Conservation (phyloP, 2,113 vertebrate genomes). For the Tychaedon coryphoeus region DNA sequence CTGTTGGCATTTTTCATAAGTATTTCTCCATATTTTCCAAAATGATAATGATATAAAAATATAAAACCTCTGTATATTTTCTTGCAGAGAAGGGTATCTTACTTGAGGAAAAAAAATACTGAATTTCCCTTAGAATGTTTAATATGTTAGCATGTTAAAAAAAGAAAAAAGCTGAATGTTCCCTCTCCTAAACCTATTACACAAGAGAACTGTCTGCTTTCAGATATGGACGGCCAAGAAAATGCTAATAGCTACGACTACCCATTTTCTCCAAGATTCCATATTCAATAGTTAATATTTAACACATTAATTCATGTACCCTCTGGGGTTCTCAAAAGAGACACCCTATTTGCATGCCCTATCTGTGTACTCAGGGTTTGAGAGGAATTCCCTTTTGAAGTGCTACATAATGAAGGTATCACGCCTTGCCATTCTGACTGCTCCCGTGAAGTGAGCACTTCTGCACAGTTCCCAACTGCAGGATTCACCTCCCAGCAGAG, state of each 20-base stretch:
- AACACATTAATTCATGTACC: background rate
- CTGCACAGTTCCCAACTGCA: background rate
- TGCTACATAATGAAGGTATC: background rate
- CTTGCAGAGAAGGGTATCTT: background rate
- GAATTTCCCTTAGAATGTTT: background rate
- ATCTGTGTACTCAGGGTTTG: rapidly evolving
- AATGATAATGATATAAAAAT: background rate
- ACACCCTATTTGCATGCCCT: background rate
- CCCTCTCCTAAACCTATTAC: background rate
- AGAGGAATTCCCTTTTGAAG: background rate
- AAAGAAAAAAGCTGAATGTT: background rate
- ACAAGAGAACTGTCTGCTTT: background rate
- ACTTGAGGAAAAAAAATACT: background rate
- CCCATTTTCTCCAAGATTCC: background rate
- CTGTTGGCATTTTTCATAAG: background rate
- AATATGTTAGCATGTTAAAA: background rate
- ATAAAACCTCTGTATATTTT: background rate
- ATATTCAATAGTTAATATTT: background rate
- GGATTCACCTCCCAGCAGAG: background rate
- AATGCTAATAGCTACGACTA: background rate
- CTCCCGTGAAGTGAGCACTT: rapidly evolving
- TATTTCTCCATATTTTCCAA: background rate
- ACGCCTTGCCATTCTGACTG: background rate
- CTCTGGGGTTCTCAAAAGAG: background rate
- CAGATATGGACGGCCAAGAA: background rate